phyloP scores from a whole-genome alignment of 92 coral and sea anemone species.

The Galaxea fascicularis region DNA sequence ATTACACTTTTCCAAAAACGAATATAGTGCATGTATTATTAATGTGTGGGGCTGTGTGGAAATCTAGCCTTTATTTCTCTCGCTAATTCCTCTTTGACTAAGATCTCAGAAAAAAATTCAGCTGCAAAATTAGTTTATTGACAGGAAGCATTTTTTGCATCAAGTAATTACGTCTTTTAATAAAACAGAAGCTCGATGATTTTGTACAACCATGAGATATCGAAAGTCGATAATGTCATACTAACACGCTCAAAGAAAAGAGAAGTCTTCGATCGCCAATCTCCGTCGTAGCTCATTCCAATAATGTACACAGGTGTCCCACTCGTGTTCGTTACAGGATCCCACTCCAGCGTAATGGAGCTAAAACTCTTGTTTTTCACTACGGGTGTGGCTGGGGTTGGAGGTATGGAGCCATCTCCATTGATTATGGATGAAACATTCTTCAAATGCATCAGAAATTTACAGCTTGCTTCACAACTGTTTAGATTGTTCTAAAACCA shows the following conservation, averaged over 20 bases:
- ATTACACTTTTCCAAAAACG: no score
- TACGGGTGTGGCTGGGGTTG: constrained; percentile 43
- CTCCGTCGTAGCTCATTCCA: constrained; percentile 45
- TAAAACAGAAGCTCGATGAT: neutral
- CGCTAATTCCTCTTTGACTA: no score
- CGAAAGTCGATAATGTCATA: neutral
- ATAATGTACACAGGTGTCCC: constrained; percentile 68
- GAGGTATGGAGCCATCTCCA: constrained; percentile 29
- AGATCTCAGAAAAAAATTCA: no score
- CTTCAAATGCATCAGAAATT: constrained; percentile 30
- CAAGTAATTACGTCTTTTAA: no score
- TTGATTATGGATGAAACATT: constrained; percentile 18
- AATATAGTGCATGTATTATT: no score
- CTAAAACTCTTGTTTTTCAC: constrained; percentile 38
- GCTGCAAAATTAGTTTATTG: no score
- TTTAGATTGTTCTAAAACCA: constrained; percentile 36
- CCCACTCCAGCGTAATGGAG: constrained; percentile 61
- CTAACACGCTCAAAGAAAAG: neutral
- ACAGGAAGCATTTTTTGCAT: no score
- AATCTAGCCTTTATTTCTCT: no score
- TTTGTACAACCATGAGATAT: no score
- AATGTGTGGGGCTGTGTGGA: no score
- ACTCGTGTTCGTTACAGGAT: constrained; percentile 40
- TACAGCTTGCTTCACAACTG: constrained; percentile 62
- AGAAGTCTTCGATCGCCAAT: fast-evolving